phyloP scores from a whole-genome alignment of 2,797 vertebrate genomes.

The Sebastes paucispinis region DNA sequence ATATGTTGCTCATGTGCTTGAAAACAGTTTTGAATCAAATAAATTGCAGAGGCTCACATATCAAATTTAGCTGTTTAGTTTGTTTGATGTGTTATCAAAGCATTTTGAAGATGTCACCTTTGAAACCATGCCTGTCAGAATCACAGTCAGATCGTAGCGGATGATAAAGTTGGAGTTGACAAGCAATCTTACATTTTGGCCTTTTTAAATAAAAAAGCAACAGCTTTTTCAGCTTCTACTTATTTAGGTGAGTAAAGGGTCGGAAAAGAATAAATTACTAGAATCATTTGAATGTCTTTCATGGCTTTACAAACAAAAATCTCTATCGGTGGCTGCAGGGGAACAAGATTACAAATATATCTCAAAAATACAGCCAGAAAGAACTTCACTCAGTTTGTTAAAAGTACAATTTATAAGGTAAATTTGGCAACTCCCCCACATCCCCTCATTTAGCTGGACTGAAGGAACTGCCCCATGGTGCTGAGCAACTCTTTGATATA shows the following conservation, averaged over 20 bases:
- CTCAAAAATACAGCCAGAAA: background rate
- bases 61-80: conserved; percentile 1
- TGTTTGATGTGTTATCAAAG: conserved; percentile 29
- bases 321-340: background rate
- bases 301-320: background rate
- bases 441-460: conserved; percentile 14
- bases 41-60: background rate
- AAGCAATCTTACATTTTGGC: conserved; percentile 23
- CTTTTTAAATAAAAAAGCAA: conserved; percentile 38
- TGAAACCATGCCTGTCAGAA: conserved; percentile 34
- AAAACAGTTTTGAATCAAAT: background rate
- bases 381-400: background rate
- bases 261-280: background rate
- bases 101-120: conserved; percentile 13
- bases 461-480: conserved; percentile 19
- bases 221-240: background rate
- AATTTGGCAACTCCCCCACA: background rate
- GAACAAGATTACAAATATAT: background rate
- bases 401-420: background rate
- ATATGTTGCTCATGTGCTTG: background rate
- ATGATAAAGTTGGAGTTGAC: conserved; percentile 19
- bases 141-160: background rate
- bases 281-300: background rate
- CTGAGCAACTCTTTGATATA: conserved; percentile 39
- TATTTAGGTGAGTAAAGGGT: background rate